Evolutionary conservation across 2,113 vertebrate genomes (phyloP), one percentile per base, ranked within the genome.

Genomic region (Alosa alosa): DNA sequence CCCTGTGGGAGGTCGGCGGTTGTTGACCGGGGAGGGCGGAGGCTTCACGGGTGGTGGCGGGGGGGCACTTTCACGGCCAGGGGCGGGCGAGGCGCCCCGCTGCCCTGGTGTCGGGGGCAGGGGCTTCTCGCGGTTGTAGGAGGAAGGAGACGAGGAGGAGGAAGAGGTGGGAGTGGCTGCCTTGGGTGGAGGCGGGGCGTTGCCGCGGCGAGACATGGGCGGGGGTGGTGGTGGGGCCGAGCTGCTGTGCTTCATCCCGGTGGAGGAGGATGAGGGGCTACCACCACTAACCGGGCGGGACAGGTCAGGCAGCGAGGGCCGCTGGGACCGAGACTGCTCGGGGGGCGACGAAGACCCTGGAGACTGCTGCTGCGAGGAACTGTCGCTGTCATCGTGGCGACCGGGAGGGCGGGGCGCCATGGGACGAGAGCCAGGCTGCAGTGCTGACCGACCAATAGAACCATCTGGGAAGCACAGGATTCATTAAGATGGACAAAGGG

Each of bases 211-310:
- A 84, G 94, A 91, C 0, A 95, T 92, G 0, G 96, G 95, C 0
- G 96, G 96, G 0, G 97, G 96, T 0, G 96, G 96, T 9, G 95
- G 95, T 0, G 95, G 95, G 10, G 96, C 96, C 0, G 97, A 96
- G n/a, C 96, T 96, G 87, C 97, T 96, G 93, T 97, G 97, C 89
- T 96, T 98, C 96, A 97, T 97, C 84, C 92, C 90, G 0, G 96
- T 95, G 0, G 96, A 96, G 0, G 97, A 96, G 0, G 96, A 96
- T 11, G 90, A 91, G 55, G 93, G 84, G 92, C 95, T 95, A 0
- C 93, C 91, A 88, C 93, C 78, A 47, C 93, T 84, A 1, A 91
- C 52, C 50, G 96, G 93, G 83, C 95, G 93, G 84, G 96, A 95
- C 10, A 97, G 96, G 89, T 97, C 97, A 0, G 97, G 97, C 85